phyloP scores from a whole-genome alignment of 2,113 vertebrate species.

The Tachycineta bicolor region DNA sequence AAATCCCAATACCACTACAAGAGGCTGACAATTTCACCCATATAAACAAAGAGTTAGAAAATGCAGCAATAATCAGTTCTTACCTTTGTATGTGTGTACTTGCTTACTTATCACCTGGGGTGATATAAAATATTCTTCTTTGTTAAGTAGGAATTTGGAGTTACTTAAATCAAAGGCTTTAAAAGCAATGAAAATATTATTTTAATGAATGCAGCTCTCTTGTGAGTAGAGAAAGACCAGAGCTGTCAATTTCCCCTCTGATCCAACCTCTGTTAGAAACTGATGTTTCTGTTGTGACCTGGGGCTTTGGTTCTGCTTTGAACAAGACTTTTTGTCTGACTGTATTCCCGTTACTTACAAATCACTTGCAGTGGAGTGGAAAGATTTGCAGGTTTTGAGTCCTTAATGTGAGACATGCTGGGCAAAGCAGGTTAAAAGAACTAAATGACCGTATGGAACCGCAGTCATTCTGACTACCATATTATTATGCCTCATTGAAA shows the following conservation, averaged over 20 bases:
- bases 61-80: not conserved
- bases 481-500: slow-evolving; percentile 11
- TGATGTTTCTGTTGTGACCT: not conserved
- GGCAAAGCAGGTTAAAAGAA: slow-evolving; percentile 30
- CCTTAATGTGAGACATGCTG: not conserved
- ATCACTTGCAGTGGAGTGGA: not conserved
- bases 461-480: not conserved
- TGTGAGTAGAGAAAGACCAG: not conserved
- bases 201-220: not conserved
- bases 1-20: not conserved
- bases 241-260: not conserved
- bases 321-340: not conserved
- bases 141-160: not conserved
- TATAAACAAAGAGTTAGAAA: not conserved
- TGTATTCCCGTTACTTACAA: not conserved
- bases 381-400: not conserved
- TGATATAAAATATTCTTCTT: not conserved
- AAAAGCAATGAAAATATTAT: not conserved
- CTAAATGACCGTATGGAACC: not conserved
- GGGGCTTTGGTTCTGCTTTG: not conserved
- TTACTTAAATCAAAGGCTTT: not conserved
- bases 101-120: not conserved
- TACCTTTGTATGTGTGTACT: not conserved
- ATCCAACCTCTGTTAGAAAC: not conserved
- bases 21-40: not conserved